Base-by-base conservation (phyloP, 2,888 invertebrate genomes). In the Harpalus rubripes region DNA sequence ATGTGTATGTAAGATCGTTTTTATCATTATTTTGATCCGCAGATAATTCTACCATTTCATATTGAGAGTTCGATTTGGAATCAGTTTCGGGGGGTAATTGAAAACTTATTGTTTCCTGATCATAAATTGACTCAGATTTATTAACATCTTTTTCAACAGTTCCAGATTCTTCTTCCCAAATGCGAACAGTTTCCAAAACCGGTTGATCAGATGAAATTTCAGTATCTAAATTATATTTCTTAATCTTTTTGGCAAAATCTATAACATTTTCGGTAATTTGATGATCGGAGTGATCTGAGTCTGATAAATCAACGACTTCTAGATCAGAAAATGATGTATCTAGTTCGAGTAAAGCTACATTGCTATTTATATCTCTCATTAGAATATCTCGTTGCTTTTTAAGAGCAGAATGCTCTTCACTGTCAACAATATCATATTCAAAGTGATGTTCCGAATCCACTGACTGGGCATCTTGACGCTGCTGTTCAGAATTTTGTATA, bases 301-400 rank as follows among this genome's bases (percentile, higher is more conserved):
- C 83, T n/a, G 79, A 59, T 7, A 16, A 16, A 8, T 61, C 59
- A 39, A 83, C 10, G 8, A 56, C 78, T 65, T 84, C 84, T 32
- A 84, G 18, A 78, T 84, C 84, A 41, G 84, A 84, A 22, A 84
- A 78, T 4, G 78, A 78, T 2, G 41, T 78, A 39, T 78, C 78
- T 26, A 61, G 12, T 10, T 76, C 63, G 6, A 84, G 18, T 32
- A 83, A n/a, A 65, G 59, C 44, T 7, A 74, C 74, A 32, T 61
- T 83, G 39, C 39, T 84, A 26, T 84, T 78, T 16, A 84, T 84
- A 44, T 84, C 84, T 22, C 32, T 41, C 78, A 78, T 65, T n/a
- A 78, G 22, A 52, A 78, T 26, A 16, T 63, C 78, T 15, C 32
- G 78, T 18, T 84, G 84, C 59, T 78, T 76, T 10, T 26, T 12